These are phyloP conservation scores for Hypercompe scribonia DNA, from an alignment of 2,888 invertebrate species.

Conservation along the genomic window DNA sequence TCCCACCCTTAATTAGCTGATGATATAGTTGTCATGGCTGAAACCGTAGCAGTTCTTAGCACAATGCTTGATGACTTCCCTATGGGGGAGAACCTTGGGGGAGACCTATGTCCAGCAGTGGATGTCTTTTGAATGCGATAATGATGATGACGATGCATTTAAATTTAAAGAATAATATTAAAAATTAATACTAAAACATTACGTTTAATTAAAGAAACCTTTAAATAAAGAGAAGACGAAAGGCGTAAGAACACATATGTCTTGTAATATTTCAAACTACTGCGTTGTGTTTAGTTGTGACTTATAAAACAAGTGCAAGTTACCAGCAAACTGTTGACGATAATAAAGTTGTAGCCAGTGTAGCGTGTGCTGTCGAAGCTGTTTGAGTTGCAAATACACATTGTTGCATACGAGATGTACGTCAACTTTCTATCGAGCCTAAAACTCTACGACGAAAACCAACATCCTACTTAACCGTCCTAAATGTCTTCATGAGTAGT, in stretches of 20 bases:
- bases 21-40: too few relatives aligned
- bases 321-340: background rate
- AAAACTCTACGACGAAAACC: background rate
- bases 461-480: background rate
- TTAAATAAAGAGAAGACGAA: too few relatives aligned
- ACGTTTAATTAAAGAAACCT: background rate
- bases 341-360: background rate
- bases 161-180: too few relatives aligned
- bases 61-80: too few relatives aligned
- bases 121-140: too few relatives aligned
- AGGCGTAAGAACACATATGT: background rate
- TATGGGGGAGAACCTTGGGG: too few relatives aligned
- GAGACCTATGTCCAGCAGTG: too few relatives aligned
- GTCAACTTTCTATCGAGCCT: background rate
- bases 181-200: background rate
- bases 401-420: background rate
- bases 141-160: too few relatives aligned
- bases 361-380: background rate
- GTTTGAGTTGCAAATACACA: background rate
- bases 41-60: too few relatives aligned
- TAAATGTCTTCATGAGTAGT: background rate
- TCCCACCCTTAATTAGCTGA: too few relatives aligned
- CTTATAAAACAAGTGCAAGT: background rate
- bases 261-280: background rate
- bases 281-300: background rate